Evolutionary conservation across 2,797 vertebrate genomes (phyloP).

Genomic region (Pseudochirops corinnae): DNA sequence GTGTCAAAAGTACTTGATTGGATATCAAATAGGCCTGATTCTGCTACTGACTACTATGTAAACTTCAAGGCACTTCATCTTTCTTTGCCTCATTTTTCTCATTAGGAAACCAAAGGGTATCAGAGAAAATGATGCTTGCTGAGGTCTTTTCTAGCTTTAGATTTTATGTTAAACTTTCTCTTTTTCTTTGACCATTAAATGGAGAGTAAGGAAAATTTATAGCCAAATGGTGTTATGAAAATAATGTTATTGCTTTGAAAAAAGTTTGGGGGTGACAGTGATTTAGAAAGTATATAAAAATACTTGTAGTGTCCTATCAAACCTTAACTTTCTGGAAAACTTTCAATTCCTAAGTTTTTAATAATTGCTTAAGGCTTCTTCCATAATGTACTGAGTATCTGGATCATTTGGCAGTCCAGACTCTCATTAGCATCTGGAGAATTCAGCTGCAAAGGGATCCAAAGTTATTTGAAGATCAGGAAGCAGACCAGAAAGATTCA

Average conservation of each 20-base stretch:
- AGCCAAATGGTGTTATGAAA: not conserved
- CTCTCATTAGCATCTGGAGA: not conserved
- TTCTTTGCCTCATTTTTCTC: not conserved
- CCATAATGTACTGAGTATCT: constrained; percentile 5
- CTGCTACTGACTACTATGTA: not conserved
- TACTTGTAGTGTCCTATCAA: not conserved
- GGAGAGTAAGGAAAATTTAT: not conserved
- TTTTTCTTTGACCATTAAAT: not conserved
- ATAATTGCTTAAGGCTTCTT: not conserved
- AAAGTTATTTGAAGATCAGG: constrained; percentile 3
- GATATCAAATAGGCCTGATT: not conserved
- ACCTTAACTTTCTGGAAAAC: not conserved
- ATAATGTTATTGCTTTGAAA: not conserved
- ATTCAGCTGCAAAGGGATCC: not conserved
- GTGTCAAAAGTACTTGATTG: not conserved
- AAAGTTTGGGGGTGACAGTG: not conserved
- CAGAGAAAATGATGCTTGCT: not conserved
- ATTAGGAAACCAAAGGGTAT: not conserved
- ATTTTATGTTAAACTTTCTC: not conserved
- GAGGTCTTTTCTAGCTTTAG: not conserved
- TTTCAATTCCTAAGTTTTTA: not conserved
- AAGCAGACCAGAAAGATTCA: not conserved
- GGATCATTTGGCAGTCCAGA: not conserved
- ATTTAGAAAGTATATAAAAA: not conserved
- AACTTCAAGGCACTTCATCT: not conserved